Percentiles rank a stretch among this genome's conserved stretches.
Conservation (phyloP, 2,888 invertebrate genomes). For the Zygothrica quintamaculata region DNA sequence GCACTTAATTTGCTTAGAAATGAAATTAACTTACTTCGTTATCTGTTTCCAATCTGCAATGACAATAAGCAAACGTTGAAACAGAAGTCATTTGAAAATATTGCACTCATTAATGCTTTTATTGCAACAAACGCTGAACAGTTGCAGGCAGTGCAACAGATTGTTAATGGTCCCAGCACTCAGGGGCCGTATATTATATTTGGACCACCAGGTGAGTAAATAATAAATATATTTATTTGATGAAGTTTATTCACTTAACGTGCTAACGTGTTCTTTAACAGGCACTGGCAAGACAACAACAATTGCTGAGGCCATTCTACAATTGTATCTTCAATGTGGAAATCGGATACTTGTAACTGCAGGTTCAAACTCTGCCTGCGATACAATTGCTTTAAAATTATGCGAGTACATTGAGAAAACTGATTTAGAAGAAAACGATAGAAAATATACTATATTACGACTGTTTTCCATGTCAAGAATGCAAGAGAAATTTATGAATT, state of each 20-base stretch:
- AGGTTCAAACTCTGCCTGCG: slow-evolving; percentile 90
- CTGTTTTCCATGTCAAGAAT: slow-evolving; percentile 4
- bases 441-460: too few species aligned
- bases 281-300: slow-evolving; percentile 91
- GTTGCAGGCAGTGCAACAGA: slow-evolving; percentile 88
- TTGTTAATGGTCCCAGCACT: slow-evolving; percentile 87
- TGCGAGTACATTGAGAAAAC: slow-evolving; percentile 62
- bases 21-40: slow-evolving; percentile 1
- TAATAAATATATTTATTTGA: too few species aligned
- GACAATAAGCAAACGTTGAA: not conserved
- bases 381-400: slow-evolving; percentile 87
- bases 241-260: too few species aligned
- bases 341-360: slow-evolving; percentile 87
- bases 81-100: not conserved
- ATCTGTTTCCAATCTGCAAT: slow-evolving; percentile 34
- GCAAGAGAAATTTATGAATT: slow-evolving; percentile 51
- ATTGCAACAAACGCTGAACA: slow-evolving; percentile 87
- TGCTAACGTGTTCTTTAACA: too few species aligned
- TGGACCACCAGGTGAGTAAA: slow-evolving; percentile 91
- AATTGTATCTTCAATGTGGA: slow-evolving; percentile 84
- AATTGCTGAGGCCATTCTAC: slow-evolving; percentile 89
- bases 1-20: not conserved
- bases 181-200: slow-evolving; percentile 92
- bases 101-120: slow-evolving; percentile 57
- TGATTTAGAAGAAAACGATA: too few species aligned